A percentile compares a stretch with the other conserved stretches of the same genome.
Conservation (phyloP, 2,113 vertebrate genomes). For the Opisthocomus hoazin region DNA sequence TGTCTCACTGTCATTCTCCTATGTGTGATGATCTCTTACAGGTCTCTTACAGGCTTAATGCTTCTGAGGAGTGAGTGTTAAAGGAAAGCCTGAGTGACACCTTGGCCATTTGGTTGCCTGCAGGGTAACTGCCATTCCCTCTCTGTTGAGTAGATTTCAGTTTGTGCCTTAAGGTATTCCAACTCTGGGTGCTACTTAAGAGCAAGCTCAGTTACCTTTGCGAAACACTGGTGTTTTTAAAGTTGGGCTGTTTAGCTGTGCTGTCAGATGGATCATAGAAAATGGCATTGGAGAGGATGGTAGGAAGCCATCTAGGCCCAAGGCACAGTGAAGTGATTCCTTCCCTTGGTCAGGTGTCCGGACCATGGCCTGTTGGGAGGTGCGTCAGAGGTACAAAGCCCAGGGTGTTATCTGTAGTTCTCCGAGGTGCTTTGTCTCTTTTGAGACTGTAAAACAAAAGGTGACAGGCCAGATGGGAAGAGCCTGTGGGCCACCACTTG, state of each 20-base stretch:
- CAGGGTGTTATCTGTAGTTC: neutral
- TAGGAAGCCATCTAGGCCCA: neutral
- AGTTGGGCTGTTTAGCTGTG: neutral
- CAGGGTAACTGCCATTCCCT: neutral
- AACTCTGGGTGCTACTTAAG: neutral
- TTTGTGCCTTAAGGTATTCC: neutral
- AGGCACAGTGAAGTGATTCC: neutral
- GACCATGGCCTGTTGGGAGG: neutral
- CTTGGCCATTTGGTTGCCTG: rapidly evolving
- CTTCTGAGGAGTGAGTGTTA: neutral
- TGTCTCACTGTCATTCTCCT: neutral
- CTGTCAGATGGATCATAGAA: neutral
- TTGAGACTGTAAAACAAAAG: neutral
- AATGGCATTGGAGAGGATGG: neutral
- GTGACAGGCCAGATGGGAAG: neutral
- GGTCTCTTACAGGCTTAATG: neutral
- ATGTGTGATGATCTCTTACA: rapidly evolving
- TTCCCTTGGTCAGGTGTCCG: neutral
- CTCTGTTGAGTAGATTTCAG: neutral
- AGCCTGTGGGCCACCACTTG: neutral
- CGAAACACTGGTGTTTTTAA: neutral
- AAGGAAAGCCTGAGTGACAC: neutral
- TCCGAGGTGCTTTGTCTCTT: neutral
- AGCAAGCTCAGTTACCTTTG: neutral
- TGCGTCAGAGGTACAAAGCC: neutral